Conservation (phyloP, 92 coral and sea anemone species). For the Chrysogorgia sp. region DNA sequence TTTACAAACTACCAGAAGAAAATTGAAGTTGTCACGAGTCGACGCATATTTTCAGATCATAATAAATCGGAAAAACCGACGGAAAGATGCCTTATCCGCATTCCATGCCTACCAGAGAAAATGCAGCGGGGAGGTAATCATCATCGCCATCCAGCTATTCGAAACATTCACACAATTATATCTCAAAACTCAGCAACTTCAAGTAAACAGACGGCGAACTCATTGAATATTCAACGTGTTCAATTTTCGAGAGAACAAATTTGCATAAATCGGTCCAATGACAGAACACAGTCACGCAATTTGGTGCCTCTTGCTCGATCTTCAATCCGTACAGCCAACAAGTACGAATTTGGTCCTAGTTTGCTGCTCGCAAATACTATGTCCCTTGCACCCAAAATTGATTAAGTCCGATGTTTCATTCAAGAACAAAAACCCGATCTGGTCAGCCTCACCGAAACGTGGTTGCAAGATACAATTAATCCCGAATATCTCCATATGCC, state of each 20-base stretch:
- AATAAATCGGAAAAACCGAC: too few relatives aligned
- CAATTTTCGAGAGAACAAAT: conserved; percentile 26
- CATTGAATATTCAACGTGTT: conserved; percentile 56
- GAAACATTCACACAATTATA: too few relatives aligned
- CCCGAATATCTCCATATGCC: conserved; percentile 44
- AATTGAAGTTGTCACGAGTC: too few relatives aligned
- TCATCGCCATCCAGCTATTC: too few relatives aligned
- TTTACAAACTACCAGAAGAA: too few relatives aligned
- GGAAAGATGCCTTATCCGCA: too few relatives aligned
- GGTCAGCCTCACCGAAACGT: conserved; percentile 51
- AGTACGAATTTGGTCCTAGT: conserved; percentile 42
- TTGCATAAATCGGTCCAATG: conserved; percentile 32
- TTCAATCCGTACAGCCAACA: too few relatives aligned
- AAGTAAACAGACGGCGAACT: not conserved
- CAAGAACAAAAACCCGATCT: conserved; percentile 40
- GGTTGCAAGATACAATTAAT: conserved; percentile 36
- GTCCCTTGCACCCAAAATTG: too few relatives aligned
- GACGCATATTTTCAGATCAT: too few relatives aligned
- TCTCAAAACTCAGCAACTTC: too few relatives aligned
- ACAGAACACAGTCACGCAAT: conserved; percentile 23
- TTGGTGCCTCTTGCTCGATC: conserved; percentile 13
- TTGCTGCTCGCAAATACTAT: conserved; percentile 49
- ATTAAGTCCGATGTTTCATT: conserved; percentile 42
- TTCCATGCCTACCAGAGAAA: too few relatives aligned
- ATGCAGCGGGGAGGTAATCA: too few relatives aligned